Conservation (phyloP, 2,113 vertebrate genomes). For the Entosphenus tridentatus region DNA sequence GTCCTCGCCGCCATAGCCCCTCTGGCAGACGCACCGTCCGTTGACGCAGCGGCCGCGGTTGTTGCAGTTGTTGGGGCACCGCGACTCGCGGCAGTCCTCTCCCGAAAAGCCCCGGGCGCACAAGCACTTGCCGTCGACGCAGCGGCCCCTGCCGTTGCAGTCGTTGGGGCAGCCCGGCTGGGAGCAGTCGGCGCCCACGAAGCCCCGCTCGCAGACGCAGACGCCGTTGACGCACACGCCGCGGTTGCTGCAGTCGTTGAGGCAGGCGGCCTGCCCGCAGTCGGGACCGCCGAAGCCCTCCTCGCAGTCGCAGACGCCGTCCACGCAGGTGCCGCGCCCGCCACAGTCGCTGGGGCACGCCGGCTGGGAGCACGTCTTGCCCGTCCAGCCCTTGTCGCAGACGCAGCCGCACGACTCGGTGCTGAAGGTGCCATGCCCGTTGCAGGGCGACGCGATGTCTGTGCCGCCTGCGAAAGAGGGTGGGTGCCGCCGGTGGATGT, state of each 20-base stretch:
- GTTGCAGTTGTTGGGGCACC: constrained; percentile 45
- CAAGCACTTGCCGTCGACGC: constrained; percentile 44
- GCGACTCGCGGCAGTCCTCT: constrained; percentile 35
- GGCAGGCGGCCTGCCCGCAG: constrained; percentile 47
- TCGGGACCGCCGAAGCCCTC: constrained; percentile 40
- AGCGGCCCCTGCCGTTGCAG: constrained; percentile 37
- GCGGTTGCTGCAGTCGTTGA: constrained; percentile 28
- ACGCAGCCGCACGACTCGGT: constrained; percentile 37
- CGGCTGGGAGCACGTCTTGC: constrained; percentile 39
- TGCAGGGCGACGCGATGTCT: constrained; percentile 61
- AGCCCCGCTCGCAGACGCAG: constrained; percentile 46
- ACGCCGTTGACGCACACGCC: constrained; percentile 39
- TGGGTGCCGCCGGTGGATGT: no score
- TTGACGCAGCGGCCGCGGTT: constrained; percentile 39
- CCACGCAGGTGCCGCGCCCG: constrained; percentile 32
- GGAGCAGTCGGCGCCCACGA: constrained; percentile 34
- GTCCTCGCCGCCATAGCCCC: constrained; percentile 40
- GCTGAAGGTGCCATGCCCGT: constrained; percentile 67
- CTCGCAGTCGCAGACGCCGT: constrained; percentile 47
- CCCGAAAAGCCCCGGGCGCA: constrained; percentile 38
- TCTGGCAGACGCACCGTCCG: constrained; percentile 44
- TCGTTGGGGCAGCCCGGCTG: constrained; percentile 43
- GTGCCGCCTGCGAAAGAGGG: constrained; percentile 31
- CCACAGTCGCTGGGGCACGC: constrained; percentile 48
- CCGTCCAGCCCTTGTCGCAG: constrained; percentile 50